Conservation (phyloP, 2,888 invertebrate genomes). For the Drosophila pseudotakahashii region DNA sequence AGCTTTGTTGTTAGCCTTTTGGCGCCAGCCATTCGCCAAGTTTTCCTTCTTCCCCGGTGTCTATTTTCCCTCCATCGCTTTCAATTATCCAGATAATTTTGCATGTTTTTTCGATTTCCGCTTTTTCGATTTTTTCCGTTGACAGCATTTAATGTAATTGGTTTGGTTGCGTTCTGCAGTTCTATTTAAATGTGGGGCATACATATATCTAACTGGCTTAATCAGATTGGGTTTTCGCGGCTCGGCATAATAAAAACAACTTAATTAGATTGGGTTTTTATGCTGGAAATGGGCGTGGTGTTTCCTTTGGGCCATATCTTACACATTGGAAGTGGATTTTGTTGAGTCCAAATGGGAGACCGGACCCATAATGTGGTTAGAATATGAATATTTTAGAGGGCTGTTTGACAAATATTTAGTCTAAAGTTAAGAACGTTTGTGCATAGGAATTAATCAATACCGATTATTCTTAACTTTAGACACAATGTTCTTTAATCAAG, state of each 20-base stretch:
- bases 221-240: constrained; percentile 70
- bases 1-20: constrained; percentile 58
- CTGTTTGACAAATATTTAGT: constrained; percentile 7
- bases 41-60: constrained; percentile 21
- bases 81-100: constrained; percentile 64
- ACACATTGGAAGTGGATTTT: constrained; percentile 51
- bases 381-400: constrained; percentile 45
- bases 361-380: constrained; percentile 37
- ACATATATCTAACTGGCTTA: constrained; percentile 43
- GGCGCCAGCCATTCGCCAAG: constrained; percentile 69
- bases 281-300: constrained; percentile 30
- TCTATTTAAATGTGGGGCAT: constrained; percentile 36
- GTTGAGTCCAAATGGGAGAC: constrained; percentile 4
- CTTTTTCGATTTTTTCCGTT: constrained; percentile 34
- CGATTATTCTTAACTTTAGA: no score
- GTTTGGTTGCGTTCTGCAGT: constrained; percentile 41
- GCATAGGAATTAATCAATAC: no score
- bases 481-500: no score
- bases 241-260: constrained; percentile 67
- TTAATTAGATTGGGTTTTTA: constrained; percentile 74
- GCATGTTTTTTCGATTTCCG: constrained; percentile 64
- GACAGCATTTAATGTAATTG: constrained; percentile 79
- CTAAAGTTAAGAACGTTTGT: no score
- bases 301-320: constrained; percentile 56
- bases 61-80: constrained; percentile 47